Evolutionary conservation across 2,888 invertebrate species (phyloP).

Genomic region (Odontomyia ornata): DNA sequence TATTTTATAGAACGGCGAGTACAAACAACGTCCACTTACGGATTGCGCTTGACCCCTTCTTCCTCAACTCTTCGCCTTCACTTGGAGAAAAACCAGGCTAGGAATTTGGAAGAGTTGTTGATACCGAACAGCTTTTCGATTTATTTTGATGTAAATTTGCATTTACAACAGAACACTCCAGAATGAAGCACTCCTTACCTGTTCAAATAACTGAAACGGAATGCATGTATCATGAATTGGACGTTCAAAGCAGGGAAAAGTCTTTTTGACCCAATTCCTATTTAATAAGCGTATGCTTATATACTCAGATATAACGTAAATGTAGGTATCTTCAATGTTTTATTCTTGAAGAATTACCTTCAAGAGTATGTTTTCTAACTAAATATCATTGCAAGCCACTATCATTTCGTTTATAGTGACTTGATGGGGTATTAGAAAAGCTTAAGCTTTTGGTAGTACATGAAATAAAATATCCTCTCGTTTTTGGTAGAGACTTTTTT

Average conservation of each 20-base stretch:
- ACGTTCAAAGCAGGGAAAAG: slow-evolving; percentile 41
- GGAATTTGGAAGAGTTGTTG: not conserved
- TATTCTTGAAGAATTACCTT: too few species aligned
- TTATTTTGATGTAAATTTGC: slow-evolving; percentile 36
- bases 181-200: not conserved
- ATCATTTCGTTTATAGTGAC: too few species aligned
- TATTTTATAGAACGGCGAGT: slow-evolving; percentile 33
- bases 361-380: too few species aligned
- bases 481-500: too few species aligned
- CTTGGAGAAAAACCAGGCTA: not conserved
- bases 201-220: slow-evolving; percentile 43
- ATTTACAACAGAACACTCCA: not conserved
- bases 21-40: not conserved
- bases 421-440: too few species aligned
- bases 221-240: slow-evolving; percentile 46
- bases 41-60: not conserved
- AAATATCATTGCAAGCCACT: too few species aligned
- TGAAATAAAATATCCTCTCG: not conserved
- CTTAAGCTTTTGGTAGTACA: too few species aligned
- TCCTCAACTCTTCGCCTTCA: not conserved
- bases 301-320: too few species aligned
- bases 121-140: not conserved
- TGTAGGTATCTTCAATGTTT: too few species aligned
- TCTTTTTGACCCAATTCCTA: slow-evolving; percentile 42
- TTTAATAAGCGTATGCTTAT: slow-evolving; percentile 26